Conservation (phyloP, 1,140 invertebrate species). For the Chrysopa pallens region DNA sequence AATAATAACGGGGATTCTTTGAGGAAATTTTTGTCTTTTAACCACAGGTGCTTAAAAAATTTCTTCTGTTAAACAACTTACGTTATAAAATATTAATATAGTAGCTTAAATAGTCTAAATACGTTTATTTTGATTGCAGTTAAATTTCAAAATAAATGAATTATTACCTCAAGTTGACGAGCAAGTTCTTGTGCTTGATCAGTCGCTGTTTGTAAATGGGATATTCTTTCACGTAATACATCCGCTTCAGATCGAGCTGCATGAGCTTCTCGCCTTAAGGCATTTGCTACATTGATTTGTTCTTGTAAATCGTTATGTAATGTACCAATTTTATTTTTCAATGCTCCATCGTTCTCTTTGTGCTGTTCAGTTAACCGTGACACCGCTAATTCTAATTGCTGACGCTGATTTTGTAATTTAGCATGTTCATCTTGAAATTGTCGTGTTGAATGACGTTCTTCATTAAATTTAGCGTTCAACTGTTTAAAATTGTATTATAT, state of each 20-base stretch:
- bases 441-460: constrained; percentile 31
- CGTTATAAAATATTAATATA: too few species aligned
- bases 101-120: too few species aligned
- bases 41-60: too few species aligned
- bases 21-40: too few species aligned
- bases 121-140: too few species aligned
- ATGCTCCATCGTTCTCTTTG: constrained; percentile 25
- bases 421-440: constrained; percentile 33
- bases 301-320: constrained; percentile 32
- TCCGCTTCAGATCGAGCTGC: constrained; percentile 24
- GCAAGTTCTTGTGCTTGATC: constrained; percentile 30
- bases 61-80: too few species aligned
- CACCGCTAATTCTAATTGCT: constrained; percentile 32
- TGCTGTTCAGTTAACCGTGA: constrained; percentile 15
- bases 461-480: constrained; percentile 23
- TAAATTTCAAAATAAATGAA: too few species aligned
- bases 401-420: constrained; percentile 29
- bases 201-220: constrained; percentile 5
- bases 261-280: constrained; percentile 25
- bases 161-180: constrained; percentile 40
- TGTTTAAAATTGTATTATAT: too few species aligned
- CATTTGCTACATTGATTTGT: constrained; percentile 24
- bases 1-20: too few species aligned
- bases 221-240: constrained; percentile 20
- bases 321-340: constrained; percentile 27